Conservation (phyloP, 2,113 vertebrate species). For the Xenopus borealis region DNA sequence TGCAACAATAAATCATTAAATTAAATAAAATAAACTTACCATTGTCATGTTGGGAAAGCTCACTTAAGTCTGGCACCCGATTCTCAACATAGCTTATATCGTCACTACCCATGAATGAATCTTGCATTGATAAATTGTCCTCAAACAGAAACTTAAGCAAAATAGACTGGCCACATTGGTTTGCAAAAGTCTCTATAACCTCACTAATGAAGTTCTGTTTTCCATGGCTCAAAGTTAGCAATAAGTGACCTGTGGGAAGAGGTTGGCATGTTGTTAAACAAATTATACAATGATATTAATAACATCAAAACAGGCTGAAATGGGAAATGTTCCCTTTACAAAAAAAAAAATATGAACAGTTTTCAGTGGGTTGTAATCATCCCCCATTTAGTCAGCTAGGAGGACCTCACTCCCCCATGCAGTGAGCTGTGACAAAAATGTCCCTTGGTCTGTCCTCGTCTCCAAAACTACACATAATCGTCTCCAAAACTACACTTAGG, state of each 20-base stretch:
- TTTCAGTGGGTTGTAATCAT: no score
- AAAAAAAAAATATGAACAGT: no score
- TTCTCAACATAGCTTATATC: constrained; percentile 70
- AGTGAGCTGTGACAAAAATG: no score
- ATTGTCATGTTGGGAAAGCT: constrained; percentile 79
- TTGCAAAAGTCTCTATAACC: constrained; percentile 87
- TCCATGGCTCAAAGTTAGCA: constrained; percentile 80
- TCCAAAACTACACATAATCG: no score
- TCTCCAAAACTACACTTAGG: no score
- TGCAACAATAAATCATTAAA: background rate
- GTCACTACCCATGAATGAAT: constrained; percentile 83
- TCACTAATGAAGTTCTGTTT: constrained; percentile 78
- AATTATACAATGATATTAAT: no score
- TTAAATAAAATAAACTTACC: constrained; percentile 62
- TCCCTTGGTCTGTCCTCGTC: no score
- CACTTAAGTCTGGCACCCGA: constrained; percentile 66
- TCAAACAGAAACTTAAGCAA: constrained; percentile 81
- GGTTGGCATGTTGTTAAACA: background rate
- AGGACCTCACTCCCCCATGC: no score
- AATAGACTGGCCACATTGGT: constrained; percentile 73
- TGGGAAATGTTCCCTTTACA: no score
- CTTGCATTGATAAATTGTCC: constrained; percentile 57
- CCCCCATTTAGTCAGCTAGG: no score
- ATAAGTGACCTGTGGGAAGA: constrained; percentile 80
- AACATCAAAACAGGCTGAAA: no score